A percentile compares a stretch with the other conserved stretches of the same genome.
Conservation (phyloP, 1,140 invertebrate genomes). For the Rhopalosiphum padi region DNA sequence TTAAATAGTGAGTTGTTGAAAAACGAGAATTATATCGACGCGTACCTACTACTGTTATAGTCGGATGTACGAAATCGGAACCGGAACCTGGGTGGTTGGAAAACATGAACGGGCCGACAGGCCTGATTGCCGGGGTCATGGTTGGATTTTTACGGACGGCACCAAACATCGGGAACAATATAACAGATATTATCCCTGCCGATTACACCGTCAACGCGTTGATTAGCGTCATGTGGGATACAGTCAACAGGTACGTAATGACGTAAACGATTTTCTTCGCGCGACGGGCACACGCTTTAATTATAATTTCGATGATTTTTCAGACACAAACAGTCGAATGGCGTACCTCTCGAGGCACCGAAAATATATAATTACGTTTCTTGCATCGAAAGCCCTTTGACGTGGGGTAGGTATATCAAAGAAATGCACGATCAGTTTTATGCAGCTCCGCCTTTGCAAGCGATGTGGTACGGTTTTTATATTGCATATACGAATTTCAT, state of each 20-base stretch:
- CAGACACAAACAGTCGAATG: background rate
- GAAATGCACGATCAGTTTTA: background rate
- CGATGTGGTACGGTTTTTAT: background rate
- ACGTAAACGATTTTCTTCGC: background rate
- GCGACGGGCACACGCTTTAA: background rate
- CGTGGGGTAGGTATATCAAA: background rate
- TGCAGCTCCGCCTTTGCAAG: background rate
- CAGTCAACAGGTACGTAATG: background rate
- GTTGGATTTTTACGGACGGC: background rate
- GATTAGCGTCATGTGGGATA: background rate
- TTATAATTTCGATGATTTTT: background rate
- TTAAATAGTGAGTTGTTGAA: background rate
- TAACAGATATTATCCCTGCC: background rate
- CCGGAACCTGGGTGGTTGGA: background rate
- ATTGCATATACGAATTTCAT: background rate
- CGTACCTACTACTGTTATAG: background rate
- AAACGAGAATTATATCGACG: background rate
- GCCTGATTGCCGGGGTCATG: background rate
- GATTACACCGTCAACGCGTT: constrained; percentile 42
- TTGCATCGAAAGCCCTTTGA: background rate
- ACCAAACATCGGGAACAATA: background rate
- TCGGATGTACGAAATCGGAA: background rate
- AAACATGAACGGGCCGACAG: background rate
- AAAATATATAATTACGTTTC: constrained; percentile 13
- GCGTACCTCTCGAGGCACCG: too few species aligned